Evolutionary conservation across 37 sponge, comb jelly and placozoan genomes (phyloP), one percentile per base, ranked within the genome.

Genomic region (Aphrocallistes beatrix): DNA sequence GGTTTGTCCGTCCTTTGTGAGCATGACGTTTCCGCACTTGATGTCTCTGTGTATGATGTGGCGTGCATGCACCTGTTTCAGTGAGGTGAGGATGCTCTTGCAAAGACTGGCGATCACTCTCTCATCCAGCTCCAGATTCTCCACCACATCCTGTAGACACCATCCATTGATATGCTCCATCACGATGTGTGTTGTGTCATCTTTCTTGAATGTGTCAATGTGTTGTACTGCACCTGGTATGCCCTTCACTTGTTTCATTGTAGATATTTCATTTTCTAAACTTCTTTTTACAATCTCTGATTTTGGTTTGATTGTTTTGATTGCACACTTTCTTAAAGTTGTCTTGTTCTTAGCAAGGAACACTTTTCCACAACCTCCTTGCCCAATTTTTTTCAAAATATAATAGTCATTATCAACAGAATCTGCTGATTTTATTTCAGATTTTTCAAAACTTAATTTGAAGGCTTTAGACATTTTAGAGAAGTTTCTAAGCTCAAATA

Each of bases 91-190:
- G 8, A 60, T 60, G 34, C 75, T 60, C n/a, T 60, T 60, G n/a
- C 75, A 60, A 30, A 60, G 8, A 60, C 28, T 60, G 8, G 75
- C 75, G 8, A 60, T 60, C 3, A 60, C 75, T 60, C 75, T 3
- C n/a, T 60, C 75, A 25, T 60, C 75, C 75, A 60, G n/a, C n/a
- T 60, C 75, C 75, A 60, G n/a, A 60, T 60, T 60, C 75, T 60
- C 75, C n/a, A 60, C 75, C 6, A 60, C n/a, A 30, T 30, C n/a
- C 75, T 60, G 75, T 60, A 60, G 34, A 60, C n/a, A 25, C 75
- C 75, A 60, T 60, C 75, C 75, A 60, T 60, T 60, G 75, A 60
- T 60, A 13, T 60, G 75, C 21, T 60, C 75, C 75, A 60, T 60
- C 32, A 60, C 75, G n/a, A 60, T 60, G 75, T 28, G 25, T 60